Percentiles rank a stretch among this genome's conserved stretches.
These are phyloP conservation scores for Epinephelus malabaricus DNA, from an alignment of 2,797 vertebrate genomes.

Conservation along the genomic window DNA sequence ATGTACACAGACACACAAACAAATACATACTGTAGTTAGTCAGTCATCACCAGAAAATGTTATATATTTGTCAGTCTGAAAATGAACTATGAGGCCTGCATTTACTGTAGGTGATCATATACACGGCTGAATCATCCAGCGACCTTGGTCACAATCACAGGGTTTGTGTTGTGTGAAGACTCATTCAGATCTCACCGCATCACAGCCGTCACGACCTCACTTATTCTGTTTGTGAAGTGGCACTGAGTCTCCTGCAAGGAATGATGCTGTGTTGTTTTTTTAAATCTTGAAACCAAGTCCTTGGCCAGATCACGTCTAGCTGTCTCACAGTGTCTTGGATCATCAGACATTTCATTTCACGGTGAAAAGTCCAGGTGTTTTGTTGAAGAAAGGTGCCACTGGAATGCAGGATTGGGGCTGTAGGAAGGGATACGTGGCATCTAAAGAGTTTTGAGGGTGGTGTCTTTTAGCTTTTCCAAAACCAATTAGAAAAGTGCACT, in stretches of 20 bases:
- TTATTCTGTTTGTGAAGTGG: conserved; percentile 6
- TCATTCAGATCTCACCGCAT: conserved; percentile 12
- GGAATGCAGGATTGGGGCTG: too few species aligned
- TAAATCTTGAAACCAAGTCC: neutral
- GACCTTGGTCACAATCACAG: conserved; percentile 22
- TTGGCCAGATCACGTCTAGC: neutral
- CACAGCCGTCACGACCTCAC: neutral
- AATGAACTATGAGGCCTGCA: conserved; percentile 4
- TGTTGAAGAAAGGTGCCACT: neutral
- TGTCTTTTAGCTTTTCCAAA: too few species aligned
- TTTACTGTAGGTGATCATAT: conserved; percentile 3
- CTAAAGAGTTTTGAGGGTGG: too few species aligned
- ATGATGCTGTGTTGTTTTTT: neutral
- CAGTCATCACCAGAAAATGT: conserved; percentile 15
- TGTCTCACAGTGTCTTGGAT: neutral
- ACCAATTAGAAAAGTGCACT: too few species aligned
- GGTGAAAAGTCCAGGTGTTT: neutral
- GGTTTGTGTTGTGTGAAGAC: neutral
- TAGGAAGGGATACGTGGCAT: too few species aligned
- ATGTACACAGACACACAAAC: conserved; percentile 1
- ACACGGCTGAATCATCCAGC: conserved; percentile 17
- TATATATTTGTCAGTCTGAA: conserved; percentile 34
- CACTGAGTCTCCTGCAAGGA: neutral
- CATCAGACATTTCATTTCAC: neutral
- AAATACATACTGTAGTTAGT: conserved; percentile 17